These are phyloP conservation scores for Oreocharis arfaki DNA, from an alignment of 2,113 vertebrate species.

Conservation along the genomic window DNA sequence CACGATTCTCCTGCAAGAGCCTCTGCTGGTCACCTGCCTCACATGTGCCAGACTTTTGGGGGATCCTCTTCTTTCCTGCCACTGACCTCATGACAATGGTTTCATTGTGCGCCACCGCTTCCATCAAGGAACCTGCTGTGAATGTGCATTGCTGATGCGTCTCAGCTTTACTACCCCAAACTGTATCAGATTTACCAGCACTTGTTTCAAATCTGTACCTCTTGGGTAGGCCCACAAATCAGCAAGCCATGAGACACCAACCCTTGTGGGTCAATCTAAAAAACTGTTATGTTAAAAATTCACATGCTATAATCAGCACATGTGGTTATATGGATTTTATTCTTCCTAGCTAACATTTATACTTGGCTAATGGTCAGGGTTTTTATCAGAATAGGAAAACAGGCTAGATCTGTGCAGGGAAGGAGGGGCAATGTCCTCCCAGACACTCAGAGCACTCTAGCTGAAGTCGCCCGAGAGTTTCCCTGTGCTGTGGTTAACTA, in stretches of 20 bases:
- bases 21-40: background rate
- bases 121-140: background rate
- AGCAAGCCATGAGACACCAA: background rate
- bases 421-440: background rate
- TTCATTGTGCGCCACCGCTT: background rate
- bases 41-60: background rate
- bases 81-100: background rate
- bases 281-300: rapidly evolving
- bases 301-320: rapidly evolving
- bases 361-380: background rate
- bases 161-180: background rate
- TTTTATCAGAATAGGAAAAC: background rate
- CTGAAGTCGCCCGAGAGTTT: background rate
- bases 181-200: background rate
- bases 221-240: background rate
- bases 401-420: background rate
- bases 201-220: background rate
- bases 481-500: background rate
- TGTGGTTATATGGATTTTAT: background rate
- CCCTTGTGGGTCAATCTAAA: background rate
- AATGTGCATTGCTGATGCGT: background rate
- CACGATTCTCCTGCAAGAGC: rapidly evolving
- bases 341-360: background rate
- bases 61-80: background rate
- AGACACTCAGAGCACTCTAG: background rate